These are phyloP conservation scores for Drosophila melanosoma DNA, from an alignment of 2,888 invertebrate genomes.

Conservation along the genomic window DNA sequence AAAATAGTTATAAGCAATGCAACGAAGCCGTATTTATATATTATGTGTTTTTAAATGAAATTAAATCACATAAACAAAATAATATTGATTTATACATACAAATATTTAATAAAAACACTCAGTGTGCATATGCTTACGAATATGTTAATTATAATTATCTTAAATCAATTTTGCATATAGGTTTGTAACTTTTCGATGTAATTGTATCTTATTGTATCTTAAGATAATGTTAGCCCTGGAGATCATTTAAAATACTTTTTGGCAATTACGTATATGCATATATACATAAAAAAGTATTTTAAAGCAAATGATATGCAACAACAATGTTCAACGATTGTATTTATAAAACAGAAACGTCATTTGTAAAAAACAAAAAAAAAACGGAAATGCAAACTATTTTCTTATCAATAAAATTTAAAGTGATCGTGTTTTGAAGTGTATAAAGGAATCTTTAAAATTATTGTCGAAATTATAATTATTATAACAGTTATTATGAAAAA, in stretches of 20 bases:
- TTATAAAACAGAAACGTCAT: constrained; percentile 41
- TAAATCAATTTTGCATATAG: constrained; percentile 68
- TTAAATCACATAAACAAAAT: constrained; percentile 55
- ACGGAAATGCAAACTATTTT: constrained; percentile 64
- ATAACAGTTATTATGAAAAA: not conserved
- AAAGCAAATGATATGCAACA: constrained; percentile 40
- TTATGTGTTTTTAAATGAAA: constrained; percentile 76
- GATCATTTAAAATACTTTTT: constrained; percentile 60
- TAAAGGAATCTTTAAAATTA: not conserved
- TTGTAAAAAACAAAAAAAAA: constrained; percentile 45
- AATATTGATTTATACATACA: constrained; percentile 9
- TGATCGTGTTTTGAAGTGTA: constrained; percentile 26
- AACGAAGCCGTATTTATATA: constrained; percentile 73
- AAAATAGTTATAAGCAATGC: constrained; percentile 40
- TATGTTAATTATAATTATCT: constrained; percentile 38
- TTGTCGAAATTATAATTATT: not conserved
- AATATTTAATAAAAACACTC: constrained; percentile 8
- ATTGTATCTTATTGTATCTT: constrained; percentile 47
- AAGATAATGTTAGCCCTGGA: constrained; percentile 59
- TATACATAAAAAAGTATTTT: constrained; percentile 19
- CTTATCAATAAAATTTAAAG: constrained; percentile 48
- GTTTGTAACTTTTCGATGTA: constrained; percentile 72
- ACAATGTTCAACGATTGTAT: constrained; percentile 58
- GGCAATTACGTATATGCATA: constrained; percentile 50
- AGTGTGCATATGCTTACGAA: constrained; percentile 31